Percentiles rank a stretch among this genome's conserved stretches.
Evolutionary conservation across 2,113 vertebrate species (phyloP).

Genomic region (Strix aluco): DNA sequence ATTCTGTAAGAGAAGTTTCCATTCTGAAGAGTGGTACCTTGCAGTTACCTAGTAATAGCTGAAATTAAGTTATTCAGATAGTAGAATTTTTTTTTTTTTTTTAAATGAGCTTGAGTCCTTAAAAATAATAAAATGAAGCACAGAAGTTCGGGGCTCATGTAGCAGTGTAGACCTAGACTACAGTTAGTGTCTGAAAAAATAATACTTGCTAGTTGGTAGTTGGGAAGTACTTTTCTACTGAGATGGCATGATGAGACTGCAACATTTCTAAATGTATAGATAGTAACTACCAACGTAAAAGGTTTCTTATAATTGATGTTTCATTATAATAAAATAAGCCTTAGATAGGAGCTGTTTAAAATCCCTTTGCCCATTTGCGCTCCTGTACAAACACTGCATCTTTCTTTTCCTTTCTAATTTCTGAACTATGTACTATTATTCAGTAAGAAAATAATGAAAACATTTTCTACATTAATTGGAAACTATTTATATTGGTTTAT

Average conservation of each 20-base stretch:
- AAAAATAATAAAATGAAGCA: neutral
- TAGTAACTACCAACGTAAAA: neutral
- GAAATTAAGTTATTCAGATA: neutral
- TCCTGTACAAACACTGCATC: neutral
- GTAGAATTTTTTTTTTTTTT: neutral
- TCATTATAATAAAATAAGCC: neutral
- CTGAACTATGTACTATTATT: neutral
- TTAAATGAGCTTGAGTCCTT: neutral
- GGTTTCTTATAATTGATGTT: neutral
- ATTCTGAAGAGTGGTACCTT: neutral
- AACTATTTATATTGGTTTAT: neutral
- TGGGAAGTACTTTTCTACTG: neutral
- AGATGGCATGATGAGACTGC: neutral
- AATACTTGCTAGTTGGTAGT: neutral
- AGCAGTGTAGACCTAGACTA: neutral
- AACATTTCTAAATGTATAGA: neutral
- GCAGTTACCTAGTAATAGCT: neutral
- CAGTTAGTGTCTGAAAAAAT: neutral
- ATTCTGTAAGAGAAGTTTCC: neutral
- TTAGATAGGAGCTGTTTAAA: neutral
- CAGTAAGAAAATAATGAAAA: neutral
- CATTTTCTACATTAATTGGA: neutral
- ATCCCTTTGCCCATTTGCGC: neutral
- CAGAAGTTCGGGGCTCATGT: neutral
- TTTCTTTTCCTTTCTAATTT: neutral